Base-by-base conservation (phyloP, 1,140 invertebrate genomes). In the Saccostrea cuccullata region DNA sequence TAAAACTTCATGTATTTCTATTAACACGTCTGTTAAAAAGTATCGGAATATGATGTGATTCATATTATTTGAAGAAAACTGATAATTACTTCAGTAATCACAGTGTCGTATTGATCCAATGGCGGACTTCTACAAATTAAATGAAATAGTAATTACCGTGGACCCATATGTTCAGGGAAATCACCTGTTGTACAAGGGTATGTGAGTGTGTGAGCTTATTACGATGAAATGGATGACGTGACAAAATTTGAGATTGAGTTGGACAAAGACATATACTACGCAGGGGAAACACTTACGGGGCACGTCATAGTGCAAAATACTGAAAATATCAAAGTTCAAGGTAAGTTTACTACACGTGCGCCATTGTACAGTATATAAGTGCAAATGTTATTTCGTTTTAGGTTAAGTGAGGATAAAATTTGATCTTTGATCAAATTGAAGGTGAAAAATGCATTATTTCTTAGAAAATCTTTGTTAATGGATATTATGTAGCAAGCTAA, bases 321-420 rank as follows among this genome's bases (percentile, higher is more conserved):
- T 2, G 97, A 97, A 93, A 97, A 97, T 93, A 97, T 97, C 94
- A 97, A 97, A 94, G 95, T 97, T 5, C 96, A 96, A 96, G 97
- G 97, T 97, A 94, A 96, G 96, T 94, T 12, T 40, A 36, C 20
- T 85, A 8, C 20, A 40, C 23, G n/a, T 47, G 47, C 30, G 11
- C n/a, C n/a, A 23, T 26, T 17, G 8, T 77, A 26, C 23, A 60
- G 58, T 1, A 60, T 8, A 17, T 6, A 47, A 8, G 9, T 47
- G 47, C 9, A 36, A 36, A 47, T 47, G 47, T 47, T 6, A 47
- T 47, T 47, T 47, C 6, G 9, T 47, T 47, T 8, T 47, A 47
- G 47, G 47, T 47, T 47, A 47, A 47, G 0, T 36, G 30, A 36
- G 30, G 30, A 36, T 36, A 36, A 36, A 36, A 36, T 36, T 36